Percentiles rank a stretch among this genome's conserved stretches.
phyloP scores from a whole-genome alignment of 2,888 invertebrate genomes.

The Polyommatus icarus region DNA sequence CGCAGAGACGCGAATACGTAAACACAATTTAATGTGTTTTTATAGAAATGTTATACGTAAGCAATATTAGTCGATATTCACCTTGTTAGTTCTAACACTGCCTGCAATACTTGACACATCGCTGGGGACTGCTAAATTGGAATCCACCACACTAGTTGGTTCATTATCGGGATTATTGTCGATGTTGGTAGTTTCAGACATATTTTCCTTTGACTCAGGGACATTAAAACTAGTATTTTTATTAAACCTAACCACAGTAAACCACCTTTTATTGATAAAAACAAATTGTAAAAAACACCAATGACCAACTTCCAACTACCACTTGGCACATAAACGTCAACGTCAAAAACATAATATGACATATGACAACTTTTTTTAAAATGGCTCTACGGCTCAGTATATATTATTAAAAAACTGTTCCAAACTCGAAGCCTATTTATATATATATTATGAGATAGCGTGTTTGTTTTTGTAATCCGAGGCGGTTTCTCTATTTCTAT shows the following conservation, averaged over 20 bases:
- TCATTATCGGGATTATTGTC: conserved; percentile 60
- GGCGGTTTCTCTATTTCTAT: too few relatives aligned
- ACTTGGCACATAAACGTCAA: conserved; percentile 49
- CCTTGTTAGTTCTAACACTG: conserved; percentile 67
- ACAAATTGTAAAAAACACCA: conserved; percentile 28
- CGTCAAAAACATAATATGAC: neutral
- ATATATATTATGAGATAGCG: too few relatives aligned
- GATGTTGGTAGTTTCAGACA: conserved; percentile 73
- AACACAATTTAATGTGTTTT: neutral
- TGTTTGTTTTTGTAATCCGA: too few relatives aligned
- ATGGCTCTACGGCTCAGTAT: too few relatives aligned
- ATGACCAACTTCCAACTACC: conserved; percentile 55
- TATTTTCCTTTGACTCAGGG: conserved; percentile 58
- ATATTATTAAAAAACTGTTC: too few relatives aligned
- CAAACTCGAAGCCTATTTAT: too few relatives aligned
- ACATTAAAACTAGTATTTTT: conserved; percentile 57
- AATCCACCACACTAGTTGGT: conserved; percentile 56
- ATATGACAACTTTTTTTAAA: neutral
- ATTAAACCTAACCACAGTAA: conserved; percentile 18
- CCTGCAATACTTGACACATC: conserved; percentile 63
- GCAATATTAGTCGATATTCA: conserved; percentile 42
- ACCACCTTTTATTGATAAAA: conserved; percentile 24
- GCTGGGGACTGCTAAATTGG: conserved; percentile 62
- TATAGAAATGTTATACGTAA: conserved; percentile 18
- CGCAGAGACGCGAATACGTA: neutral